Evolutionary conservation across 2,797 vertebrate species (phyloP).

Genomic region (Acrocephalus scirpaceus): DNA sequence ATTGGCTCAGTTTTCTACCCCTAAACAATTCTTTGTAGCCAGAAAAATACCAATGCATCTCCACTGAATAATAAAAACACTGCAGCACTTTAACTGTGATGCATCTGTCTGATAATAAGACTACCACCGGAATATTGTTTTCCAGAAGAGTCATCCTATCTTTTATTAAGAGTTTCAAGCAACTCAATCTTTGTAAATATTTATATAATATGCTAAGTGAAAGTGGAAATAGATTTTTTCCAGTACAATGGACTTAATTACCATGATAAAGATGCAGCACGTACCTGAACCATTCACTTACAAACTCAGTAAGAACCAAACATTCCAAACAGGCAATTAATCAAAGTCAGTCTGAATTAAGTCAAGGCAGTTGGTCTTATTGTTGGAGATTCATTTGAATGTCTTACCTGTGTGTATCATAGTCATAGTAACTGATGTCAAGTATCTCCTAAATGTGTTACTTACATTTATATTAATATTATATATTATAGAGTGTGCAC

Average conservation of each 20-base stretch:
- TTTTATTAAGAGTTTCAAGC: not conserved
- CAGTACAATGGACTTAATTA: not conserved
- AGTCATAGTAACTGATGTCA: not conserved
- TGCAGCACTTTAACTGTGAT: not conserved
- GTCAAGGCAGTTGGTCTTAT: not conserved
- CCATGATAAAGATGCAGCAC: not conserved
- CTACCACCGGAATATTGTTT: not conserved
- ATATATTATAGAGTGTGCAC: not conserved
- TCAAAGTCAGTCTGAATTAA: not conserved
- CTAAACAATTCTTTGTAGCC: not conserved
- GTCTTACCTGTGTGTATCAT: not conserved
- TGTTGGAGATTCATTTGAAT: not conserved
- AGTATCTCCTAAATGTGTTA: slow-evolving; percentile 1
- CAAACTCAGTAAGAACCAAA: not conserved
- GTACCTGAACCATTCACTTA: not conserved
- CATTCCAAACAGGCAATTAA: not conserved
- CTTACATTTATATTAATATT: not conserved
- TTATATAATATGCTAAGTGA: not conserved
- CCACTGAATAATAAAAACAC: not conserved
- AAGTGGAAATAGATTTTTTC: slow-evolving; percentile 26
- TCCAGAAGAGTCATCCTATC: not conserved
- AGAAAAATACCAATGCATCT: not conserved
- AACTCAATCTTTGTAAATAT: slow-evolving; percentile 16
- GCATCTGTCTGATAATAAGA: not conserved
- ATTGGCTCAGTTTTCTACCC: not conserved